Percentiles rank a stretch among this genome's conserved stretches.
Conservation (phyloP, 2,113 vertebrate species). For the Psittacula cyanocephala region DNA sequence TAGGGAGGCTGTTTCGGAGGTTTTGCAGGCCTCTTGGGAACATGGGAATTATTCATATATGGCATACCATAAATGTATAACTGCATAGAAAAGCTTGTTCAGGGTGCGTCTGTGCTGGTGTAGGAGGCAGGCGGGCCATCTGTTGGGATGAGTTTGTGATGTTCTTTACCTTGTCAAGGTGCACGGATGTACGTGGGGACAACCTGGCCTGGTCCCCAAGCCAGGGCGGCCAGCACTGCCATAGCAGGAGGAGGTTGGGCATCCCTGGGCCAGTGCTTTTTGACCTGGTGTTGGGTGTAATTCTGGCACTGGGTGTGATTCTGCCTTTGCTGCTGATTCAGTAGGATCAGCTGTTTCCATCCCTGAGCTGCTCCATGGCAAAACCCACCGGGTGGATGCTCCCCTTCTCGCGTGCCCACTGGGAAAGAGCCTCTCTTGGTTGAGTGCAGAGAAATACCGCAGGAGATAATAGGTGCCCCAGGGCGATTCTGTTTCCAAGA, state of each 20-base stretch:
- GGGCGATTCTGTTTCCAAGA: neutral
- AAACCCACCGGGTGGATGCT: neutral
- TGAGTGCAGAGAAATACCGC: neutral
- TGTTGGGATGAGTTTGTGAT: neutral
- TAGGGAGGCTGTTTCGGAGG: neutral
- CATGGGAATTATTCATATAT: neutral
- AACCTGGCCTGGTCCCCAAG: rapidly evolving
- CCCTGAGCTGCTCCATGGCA: rapidly evolving
- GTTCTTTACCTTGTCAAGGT: neutral
- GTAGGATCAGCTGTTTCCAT: neutral
- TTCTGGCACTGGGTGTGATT: neutral
- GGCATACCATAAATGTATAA: neutral
- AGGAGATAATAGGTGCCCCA: neutral
- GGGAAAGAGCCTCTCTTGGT: neutral
- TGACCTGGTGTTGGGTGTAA: neutral
- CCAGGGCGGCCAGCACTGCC: neutral
- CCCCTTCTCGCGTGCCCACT: neutral
- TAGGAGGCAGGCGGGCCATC: neutral
- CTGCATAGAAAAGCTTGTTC: neutral
- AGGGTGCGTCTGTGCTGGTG: neutral
- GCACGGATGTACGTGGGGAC: rapidly evolving
- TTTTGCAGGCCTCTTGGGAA: neutral
- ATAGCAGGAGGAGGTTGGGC: neutral
- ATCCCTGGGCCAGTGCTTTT: neutral
- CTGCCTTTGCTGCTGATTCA: neutral